phyloP scores from a whole-genome alignment of 2,113 vertebrate species.

The Synchiropus splendidus region DNA sequence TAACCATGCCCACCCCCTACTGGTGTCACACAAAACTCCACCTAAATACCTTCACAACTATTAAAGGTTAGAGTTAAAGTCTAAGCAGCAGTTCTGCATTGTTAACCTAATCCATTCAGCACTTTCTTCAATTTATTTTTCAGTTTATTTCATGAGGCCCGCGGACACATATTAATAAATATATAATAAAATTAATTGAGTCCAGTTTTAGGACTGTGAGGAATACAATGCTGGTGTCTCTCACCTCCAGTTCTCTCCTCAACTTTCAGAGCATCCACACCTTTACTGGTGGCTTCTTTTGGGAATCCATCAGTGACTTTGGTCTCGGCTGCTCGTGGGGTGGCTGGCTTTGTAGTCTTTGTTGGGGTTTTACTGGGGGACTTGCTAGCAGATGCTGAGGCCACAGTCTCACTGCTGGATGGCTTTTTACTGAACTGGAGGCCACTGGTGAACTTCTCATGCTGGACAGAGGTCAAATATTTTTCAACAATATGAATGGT shows the following conservation, averaged over 20 bases:
- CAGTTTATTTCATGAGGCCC: neutral
- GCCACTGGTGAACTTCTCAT: slow-evolving; percentile 97
- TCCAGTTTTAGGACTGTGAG: too few species aligned
- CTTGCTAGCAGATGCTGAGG: slow-evolving; percentile 27
- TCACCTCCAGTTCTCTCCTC: slow-evolving; percentile 83
- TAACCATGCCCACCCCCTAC: slow-evolving; percentile 27
- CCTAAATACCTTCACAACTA: too few species aligned
- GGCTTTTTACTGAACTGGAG: slow-evolving; percentile 87
- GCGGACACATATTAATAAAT: too few species aligned
- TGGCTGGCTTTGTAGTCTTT: slow-evolving; percentile 71
- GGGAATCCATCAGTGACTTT: slow-evolving; percentile 42
- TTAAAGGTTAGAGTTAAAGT: too few species aligned
- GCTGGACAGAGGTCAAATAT: slow-evolving; percentile 56
- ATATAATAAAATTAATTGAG: too few species aligned
- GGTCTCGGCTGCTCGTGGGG: slow-evolving; percentile 56
- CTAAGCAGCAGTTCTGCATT: too few species aligned
- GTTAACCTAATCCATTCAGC: too few species aligned
- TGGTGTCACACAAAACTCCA: slow-evolving; percentile 27
- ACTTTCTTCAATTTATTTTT: too few species aligned
- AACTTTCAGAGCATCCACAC: slow-evolving; percentile 67
- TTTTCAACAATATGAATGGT: neutral
- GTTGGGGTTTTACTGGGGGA: slow-evolving; percentile 47
- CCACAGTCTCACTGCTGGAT: slow-evolving; percentile 65
- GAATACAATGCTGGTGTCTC: too few species aligned
- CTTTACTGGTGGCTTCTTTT: slow-evolving; percentile 64